phyloP scores from a whole-genome alignment of 2,888 invertebrate species.

The Cantharis rustica region DNA sequence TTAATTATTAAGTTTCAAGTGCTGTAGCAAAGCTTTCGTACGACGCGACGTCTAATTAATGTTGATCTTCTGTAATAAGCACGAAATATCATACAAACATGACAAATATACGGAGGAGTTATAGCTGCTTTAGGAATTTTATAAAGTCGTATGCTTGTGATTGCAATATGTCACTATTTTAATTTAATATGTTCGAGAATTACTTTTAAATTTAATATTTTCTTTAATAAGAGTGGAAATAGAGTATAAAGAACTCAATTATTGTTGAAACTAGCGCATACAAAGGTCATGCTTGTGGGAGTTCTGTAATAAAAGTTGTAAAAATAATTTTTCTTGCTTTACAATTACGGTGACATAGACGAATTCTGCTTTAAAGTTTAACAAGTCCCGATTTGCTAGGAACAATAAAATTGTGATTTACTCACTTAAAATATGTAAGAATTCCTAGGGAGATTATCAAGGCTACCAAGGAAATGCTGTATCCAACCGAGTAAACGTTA shows the following conservation, averaged over 20 bases:
- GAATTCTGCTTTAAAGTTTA: background rate
- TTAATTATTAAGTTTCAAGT: background rate
- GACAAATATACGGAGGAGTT: background rate
- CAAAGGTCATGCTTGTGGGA: background rate
- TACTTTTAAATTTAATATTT: background rate
- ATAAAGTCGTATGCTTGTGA: background rate
- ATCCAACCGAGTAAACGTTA: constrained; percentile 83
- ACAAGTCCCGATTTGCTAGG: background rate
- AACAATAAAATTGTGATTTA: constrained; percentile 33
- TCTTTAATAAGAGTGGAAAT: background rate
- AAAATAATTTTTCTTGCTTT: background rate
- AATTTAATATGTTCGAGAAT: background rate
- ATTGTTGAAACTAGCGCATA: background rate
- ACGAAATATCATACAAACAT: background rate
- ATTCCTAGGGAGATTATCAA: constrained; percentile 81
- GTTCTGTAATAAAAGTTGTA: background rate
- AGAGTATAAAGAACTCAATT: background rate
- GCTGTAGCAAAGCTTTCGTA: background rate
- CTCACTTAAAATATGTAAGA: constrained; percentile 87
- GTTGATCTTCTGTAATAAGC: background rate
- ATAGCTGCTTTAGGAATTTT: background rate
- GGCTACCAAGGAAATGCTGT: constrained; percentile 83
- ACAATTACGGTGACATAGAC: background rate
- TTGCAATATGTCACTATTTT: background rate
- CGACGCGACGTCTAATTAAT: background rate